phyloP scores from a whole-genome alignment of 35 echinoderm and acorn worm genomes.

The Acanthaster planci region DNA sequence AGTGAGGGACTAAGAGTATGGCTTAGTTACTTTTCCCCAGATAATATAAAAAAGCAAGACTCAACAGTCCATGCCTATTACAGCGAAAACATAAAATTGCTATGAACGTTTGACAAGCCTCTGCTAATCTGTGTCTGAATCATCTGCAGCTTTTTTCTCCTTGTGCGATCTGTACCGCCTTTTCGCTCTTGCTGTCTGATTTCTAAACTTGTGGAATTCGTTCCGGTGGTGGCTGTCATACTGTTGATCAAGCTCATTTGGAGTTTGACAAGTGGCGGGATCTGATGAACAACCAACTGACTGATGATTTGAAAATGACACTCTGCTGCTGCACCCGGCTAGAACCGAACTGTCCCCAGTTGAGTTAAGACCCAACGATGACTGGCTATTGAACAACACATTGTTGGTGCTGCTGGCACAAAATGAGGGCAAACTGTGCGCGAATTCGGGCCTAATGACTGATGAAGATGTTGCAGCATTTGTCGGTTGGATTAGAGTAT shows the following conservation, averaged over 20 bases:
- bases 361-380: background rate
- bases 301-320: background rate
- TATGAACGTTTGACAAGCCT: too few relatives aligned
- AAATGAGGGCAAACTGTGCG: background rate
- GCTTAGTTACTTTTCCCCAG: too few relatives aligned
- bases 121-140: conserved; percentile 6
- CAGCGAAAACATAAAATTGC: too few relatives aligned
- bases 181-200: background rate
- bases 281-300: background rate
- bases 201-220: conserved; percentile 29
- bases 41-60: too few relatives aligned
- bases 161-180: conserved; percentile 20
- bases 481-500: background rate
- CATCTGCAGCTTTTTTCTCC: background rate
- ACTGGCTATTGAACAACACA: background rate
- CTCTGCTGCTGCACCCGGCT: background rate
- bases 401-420: background rate
- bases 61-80: too few relatives aligned
- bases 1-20: too few relatives aligned
- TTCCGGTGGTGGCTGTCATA: background rate
- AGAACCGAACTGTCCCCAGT: background rate
- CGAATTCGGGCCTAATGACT: background rate
- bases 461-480: background rate
- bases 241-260: background rate
- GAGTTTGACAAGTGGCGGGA: background rate